Conservation (phyloP, 2,888 invertebrate genomes). For the Platypus cylindrus region DNA sequence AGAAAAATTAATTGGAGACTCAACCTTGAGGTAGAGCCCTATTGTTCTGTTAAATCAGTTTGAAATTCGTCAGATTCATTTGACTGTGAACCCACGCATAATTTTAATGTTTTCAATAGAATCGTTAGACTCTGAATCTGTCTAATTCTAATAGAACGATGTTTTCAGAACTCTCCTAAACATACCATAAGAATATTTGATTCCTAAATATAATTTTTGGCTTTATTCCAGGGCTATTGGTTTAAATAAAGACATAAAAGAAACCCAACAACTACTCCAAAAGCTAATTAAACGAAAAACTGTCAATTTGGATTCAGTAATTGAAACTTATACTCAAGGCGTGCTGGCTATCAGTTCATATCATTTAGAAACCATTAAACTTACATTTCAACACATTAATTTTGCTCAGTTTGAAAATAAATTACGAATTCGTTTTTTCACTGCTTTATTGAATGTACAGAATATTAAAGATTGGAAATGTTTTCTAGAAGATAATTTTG, state of each 20-base stretch:
- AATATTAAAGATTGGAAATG: constrained; percentile 16
- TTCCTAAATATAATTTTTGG: constrained; percentile 5
- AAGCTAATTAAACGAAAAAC: constrained; percentile 30
- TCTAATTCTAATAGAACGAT: no score
- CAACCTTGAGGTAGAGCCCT: constrained; percentile 19
- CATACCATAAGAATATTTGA: not conserved
- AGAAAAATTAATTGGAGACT: constrained; percentile 18
- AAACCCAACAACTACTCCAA: constrained; percentile 34
- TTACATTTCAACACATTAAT: constrained; percentile 27
- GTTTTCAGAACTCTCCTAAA: not conserved
- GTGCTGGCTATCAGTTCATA: constrained; percentile 29
- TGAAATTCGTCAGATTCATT: no score
- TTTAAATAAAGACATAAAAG: constrained; percentile 34
- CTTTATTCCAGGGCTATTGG: constrained; percentile 34
- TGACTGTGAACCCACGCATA: no score
- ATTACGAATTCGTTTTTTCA: constrained; percentile 18
- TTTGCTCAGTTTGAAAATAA: constrained; percentile 23
- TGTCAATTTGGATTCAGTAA: constrained; percentile 25
- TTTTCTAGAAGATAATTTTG: constrained; percentile 16
- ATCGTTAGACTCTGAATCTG: no score
- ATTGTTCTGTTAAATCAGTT: no score
- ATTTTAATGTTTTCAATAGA: no score
- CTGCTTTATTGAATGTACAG: constrained; percentile 23
- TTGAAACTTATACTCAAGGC: constrained; percentile 34
- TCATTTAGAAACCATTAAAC: constrained; percentile 32